These are phyloP conservation scores for Morpho helenor DNA, from an alignment of 2,888 invertebrate genomes.

Conservation along the genomic window DNA sequence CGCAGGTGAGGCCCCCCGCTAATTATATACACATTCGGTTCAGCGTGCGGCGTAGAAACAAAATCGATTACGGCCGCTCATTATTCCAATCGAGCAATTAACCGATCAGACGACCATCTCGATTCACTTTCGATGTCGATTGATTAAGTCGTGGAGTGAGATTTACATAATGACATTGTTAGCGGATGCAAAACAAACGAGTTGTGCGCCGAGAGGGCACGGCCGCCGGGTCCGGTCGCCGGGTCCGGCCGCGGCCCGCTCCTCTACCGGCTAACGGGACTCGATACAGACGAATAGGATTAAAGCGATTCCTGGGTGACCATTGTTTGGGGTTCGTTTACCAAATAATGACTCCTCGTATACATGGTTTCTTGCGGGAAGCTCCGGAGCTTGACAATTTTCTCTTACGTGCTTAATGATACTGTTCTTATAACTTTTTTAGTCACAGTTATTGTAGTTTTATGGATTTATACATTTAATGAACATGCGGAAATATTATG, in stretches of 20 bases:
- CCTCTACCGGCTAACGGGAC: constrained; percentile 24
- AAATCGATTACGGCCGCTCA: constrained; percentile 26
- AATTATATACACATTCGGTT: constrained; percentile 23
- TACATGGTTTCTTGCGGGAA: constrained; percentile 10
- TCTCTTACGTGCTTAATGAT: too few relatives aligned
- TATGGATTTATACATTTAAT: too few relatives aligned
- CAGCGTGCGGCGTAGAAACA: constrained; percentile 22
- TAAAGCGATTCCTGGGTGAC: constrained; percentile 29
- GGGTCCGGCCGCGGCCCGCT: constrained; percentile 11
- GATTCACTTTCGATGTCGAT: constrained; percentile 58
- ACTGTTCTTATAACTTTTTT: too few relatives aligned
- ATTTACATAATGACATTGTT: constrained; percentile 72
- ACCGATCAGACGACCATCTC: constrained; percentile 51
- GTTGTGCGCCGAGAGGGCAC: constrained; percentile 13
- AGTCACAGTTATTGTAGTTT: too few relatives aligned
- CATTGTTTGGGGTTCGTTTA: constrained; percentile 24
- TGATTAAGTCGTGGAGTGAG: constrained; percentile 38
- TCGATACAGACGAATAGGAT: constrained; percentile 30
- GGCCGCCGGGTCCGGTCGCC: too few relatives aligned
- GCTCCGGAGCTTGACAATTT: background rate
- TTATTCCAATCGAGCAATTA: constrained; percentile 39
- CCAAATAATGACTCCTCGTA: constrained; percentile 13
- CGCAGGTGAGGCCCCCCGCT: constrained; percentile 7
- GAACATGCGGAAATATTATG: too few relatives aligned
- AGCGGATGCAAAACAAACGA: constrained; percentile 58